Evolutionary conservation across 35 echinoderm and acorn worm species (phyloP).

Genomic region (Acanthaster planci): DNA sequence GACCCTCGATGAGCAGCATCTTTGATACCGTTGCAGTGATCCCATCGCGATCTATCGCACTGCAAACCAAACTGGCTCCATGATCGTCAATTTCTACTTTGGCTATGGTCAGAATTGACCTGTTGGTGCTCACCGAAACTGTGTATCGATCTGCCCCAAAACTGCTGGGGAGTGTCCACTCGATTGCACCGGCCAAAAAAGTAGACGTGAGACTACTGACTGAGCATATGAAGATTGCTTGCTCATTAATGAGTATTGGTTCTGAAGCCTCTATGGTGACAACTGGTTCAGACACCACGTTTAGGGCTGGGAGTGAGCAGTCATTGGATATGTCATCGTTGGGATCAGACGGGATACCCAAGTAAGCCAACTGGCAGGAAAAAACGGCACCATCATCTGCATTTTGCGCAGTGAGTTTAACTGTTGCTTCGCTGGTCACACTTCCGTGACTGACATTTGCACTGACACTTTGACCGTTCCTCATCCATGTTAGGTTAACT

Average conservation of each 20-base stretch:
- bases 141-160: neutral
- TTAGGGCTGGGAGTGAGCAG: neutral
- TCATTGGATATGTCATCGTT: neutral
- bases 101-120: neutral
- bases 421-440: neutral
- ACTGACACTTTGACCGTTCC: neutral
- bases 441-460: neutral
- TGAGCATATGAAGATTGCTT: neutral
- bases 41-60: neutral
- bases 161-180: neutral
- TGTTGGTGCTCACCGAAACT: neutral
- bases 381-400: neutral
- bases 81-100: neutral
- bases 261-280: neutral
- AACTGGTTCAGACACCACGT: conserved; percentile 13
- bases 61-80: neutral
- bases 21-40: neutral
- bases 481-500: conserved; percentile 23
- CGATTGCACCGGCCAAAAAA: neutral
- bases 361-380: neutral
- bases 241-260: neutral
- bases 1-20: neutral
- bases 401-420: conserved; percentile 1
- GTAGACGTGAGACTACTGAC: neutral
- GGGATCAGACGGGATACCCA: neutral